phyloP scores from a whole-genome alignment of 2,888 invertebrate species.

The Sycophila texana region DNA sequence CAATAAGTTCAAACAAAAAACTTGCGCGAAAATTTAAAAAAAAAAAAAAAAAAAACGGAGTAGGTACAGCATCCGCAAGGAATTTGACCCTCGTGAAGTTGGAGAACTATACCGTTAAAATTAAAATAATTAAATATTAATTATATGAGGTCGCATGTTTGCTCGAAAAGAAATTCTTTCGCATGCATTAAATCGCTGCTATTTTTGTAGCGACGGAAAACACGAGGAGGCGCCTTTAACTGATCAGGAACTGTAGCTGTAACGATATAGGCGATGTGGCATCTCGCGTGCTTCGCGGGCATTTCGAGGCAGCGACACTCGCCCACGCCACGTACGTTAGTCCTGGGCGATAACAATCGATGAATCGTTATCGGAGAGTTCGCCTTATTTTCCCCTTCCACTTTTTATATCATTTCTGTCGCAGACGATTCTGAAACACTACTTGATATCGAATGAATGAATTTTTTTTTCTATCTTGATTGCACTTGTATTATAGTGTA shows the following conservation, averaged over 20 bases:
- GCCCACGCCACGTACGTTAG: not conserved
- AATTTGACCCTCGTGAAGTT: too few relatives aligned
- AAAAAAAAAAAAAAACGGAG: too few relatives aligned
- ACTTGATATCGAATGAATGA: conserved; percentile 10
- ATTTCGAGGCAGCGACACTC: conserved; percentile 35
- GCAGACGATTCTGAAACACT: conserved; percentile 29
- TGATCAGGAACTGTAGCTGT: too few relatives aligned
- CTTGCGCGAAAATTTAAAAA: too few relatives aligned
- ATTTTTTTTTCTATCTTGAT: conserved; percentile 26
- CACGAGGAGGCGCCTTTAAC: not conserved
- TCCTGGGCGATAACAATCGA: conserved; percentile 6
- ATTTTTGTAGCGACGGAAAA: too few relatives aligned
- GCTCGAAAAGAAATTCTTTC: too few relatives aligned
- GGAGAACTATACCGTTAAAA: too few relatives aligned
- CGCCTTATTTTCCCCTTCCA: not conserved
- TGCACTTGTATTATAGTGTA: too few relatives aligned
- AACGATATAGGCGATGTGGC: conserved; percentile 9
- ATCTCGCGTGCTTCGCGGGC: conserved; percentile 35
- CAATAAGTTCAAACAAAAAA: too few relatives aligned
- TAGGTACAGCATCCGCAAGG: too few relatives aligned
- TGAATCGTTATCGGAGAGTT: conserved; percentile 36
- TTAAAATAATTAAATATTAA: too few relatives aligned
- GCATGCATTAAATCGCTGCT: not conserved
- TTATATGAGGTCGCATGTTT: too few relatives aligned
- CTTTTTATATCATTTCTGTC: conserved; percentile 20